These are phyloP conservation scores for Thripadectes ignobilis DNA, from an alignment of 2,797 vertebrate genomes.

Conservation along the genomic window DNA sequence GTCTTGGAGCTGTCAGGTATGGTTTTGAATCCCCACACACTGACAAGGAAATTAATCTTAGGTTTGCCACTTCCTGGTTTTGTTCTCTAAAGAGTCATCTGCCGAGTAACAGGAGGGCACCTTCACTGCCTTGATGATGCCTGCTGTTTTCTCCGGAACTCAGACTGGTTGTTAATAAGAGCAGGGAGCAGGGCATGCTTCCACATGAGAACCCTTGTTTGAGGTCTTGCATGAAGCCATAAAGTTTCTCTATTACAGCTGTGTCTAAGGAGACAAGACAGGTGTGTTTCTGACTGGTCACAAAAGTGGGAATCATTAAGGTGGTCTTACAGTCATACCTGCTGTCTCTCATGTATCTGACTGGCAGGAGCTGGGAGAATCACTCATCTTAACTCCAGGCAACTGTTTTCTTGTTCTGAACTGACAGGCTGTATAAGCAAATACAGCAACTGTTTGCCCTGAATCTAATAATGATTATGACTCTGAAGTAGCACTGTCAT, in stretches of 20 bases:
- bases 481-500: neutral
- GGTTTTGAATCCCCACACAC: neutral
- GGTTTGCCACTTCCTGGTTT: neutral
- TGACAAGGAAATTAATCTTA: neutral
- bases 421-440: neutral
- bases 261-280: neutral
- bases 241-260: neutral
- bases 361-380: neutral
- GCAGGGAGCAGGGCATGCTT: neutral
- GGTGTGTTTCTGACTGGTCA: neutral
- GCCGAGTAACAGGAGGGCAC: neutral
- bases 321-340: neutral
- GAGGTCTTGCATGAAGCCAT: neutral
- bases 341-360: rapidly evolving
- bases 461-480: neutral
- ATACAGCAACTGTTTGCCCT: neutral
- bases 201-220: neutral
- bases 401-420: neutral
- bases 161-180: neutral
- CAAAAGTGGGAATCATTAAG: neutral
- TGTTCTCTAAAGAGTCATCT: neutral
- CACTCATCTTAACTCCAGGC: neutral
- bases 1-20: neutral
- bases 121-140: neutral
- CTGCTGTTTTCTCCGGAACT: neutral